phyloP scores from a whole-genome alignment of 2,797 vertebrate species.

The Myiotriccus ornatus region DNA sequence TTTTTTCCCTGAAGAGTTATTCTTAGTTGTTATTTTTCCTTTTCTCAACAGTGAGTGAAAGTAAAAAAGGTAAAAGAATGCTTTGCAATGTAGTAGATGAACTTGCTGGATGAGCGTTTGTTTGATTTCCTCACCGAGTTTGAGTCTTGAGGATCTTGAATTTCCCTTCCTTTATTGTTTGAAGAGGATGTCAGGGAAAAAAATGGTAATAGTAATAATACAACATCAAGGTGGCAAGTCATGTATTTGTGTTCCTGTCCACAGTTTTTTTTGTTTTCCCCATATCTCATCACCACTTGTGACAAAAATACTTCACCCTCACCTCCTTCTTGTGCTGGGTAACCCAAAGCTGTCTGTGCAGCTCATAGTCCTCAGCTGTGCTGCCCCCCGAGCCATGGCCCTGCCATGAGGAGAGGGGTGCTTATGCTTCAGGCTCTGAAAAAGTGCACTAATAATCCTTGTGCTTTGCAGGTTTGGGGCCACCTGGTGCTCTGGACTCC shows the following conservation, averaged over 20 bases:
- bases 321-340: neutral
- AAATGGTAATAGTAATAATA: neutral
- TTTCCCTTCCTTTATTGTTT: neutral
- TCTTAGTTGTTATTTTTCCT: neutral
- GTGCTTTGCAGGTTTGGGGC: neutral
- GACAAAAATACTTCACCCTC: neutral
- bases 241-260: neutral
- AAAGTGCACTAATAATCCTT: neutral
- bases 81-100: neutral
- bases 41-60: neutral
- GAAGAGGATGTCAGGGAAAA: neutral
- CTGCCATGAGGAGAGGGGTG: too few species aligned
- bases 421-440: neutral
- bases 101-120: neutral
- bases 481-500: neutral
- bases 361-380: neutral
- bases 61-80: neutral
- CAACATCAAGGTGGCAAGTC: neutral
- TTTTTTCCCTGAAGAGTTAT: neutral
- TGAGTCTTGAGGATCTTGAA: neutral
- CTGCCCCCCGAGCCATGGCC: fast-evolving
- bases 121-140: neutral
- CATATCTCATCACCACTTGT: neutral
- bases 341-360: neutral
- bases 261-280: neutral